Conservation (phyloP, 2,113 vertebrate species). For the Zootoca vivipara region DNA sequence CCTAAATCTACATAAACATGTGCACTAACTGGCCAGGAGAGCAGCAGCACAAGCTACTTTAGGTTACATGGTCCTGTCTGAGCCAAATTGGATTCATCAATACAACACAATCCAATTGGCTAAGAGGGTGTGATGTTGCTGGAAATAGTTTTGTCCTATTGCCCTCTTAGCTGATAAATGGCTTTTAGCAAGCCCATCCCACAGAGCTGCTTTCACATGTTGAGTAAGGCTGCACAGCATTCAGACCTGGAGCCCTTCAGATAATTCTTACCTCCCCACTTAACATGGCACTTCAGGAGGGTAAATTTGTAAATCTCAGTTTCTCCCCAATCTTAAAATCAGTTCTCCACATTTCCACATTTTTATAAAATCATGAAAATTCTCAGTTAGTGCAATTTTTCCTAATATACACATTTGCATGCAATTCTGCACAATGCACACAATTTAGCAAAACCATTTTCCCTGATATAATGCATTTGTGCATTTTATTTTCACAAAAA, state of each 20-base stretch:
- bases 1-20: rapidly evolving
- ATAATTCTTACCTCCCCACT: background rate
- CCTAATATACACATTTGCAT: too few relatives aligned
- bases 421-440: too few relatives aligned
- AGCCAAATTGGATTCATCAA: slow-evolving; percentile 65
- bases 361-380: too few relatives aligned
- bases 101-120: slow-evolving; percentile 68
- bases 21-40: rapidly evolving
- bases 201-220: slow-evolving; percentile 46
- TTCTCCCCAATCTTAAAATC: too few relatives aligned
- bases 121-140: slow-evolving; percentile 26
- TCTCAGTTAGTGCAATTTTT: too few relatives aligned
- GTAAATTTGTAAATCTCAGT: too few relatives aligned
- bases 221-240: slow-evolving; percentile 29
- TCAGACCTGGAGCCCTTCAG: background rate
- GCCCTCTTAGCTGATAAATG: slow-evolving; percentile 62
- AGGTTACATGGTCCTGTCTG: slow-evolving; percentile 43
- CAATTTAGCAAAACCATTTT: too few relatives aligned
- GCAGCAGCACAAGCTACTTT: slow-evolving; percentile 57
- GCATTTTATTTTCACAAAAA: too few relatives aligned
- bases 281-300: background rate
- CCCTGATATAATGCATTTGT: too few relatives aligned
- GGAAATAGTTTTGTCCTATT: slow-evolving; percentile 64
- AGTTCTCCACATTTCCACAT: too few relatives aligned
- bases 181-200: slow-evolving; percentile 53